Percentiles rank a stretch among this genome's conserved stretches.
phyloP scores from a whole-genome alignment of 2,888 invertebrate species.

The Hipparchia sbordonii region DNA sequence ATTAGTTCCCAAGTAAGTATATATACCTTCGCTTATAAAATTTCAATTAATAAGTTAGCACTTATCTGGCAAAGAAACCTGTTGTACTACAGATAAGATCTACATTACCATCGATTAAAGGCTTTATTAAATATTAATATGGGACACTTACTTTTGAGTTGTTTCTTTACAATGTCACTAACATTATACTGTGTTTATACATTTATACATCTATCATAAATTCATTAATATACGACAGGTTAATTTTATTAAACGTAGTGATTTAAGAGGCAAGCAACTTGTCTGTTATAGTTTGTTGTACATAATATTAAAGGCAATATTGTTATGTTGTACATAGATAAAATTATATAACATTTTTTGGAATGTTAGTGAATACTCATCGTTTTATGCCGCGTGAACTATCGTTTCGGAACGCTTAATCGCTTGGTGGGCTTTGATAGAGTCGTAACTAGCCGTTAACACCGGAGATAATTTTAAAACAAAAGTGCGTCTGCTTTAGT shows the following conservation, averaged over 20 bases:
- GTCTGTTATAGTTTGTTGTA: neutral
- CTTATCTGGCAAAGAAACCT: conserved; percentile 29
- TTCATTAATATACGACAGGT: conserved; percentile 17
- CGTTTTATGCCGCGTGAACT: no score
- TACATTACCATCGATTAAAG: conserved; percentile 47
- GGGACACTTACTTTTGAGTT: conserved; percentile 36
- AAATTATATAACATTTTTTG: neutral
- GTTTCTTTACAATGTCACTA: conserved; percentile 23
- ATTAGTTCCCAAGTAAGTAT: neutral
- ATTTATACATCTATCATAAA: conserved; percentile 10
- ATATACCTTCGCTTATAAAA: conserved; percentile 17
- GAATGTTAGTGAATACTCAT: no score
- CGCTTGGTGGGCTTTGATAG: no score
- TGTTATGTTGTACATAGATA: neutral
- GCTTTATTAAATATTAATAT: conserved; percentile 60
- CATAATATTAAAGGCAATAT: neutral
- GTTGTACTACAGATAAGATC: conserved; percentile 32
- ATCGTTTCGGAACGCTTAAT: neutral
- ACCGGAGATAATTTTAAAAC: no score
- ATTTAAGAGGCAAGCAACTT: conserved; percentile 16
- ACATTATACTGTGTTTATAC: conserved; percentile 3
- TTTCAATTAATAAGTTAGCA: conserved; percentile 20
- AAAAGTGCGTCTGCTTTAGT: no score
- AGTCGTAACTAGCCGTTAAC: no score
- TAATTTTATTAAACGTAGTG: conserved; percentile 18